Base-by-base conservation (phyloP, 1,140 invertebrate genomes). In the Drosophila elegans region DNA sequence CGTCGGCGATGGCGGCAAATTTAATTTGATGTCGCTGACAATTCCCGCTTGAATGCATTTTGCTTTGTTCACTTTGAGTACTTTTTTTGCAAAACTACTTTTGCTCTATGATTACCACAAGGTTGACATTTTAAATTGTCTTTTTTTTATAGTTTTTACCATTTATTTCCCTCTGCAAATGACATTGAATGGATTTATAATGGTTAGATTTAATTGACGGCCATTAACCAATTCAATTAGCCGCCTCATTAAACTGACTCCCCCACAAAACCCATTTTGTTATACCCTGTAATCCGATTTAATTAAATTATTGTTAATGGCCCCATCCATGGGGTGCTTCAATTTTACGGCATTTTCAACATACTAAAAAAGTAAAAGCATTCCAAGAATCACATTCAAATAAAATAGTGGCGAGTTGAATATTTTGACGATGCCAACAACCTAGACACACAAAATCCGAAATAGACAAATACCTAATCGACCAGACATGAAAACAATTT, bases 11-110 rank as follows among this genome's bases (percentile, higher is more conserved):
- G 52, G 56, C 74, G 72, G 55, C 39, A 45, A 78, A 73, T 82
- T 86, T 75, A 86, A 86, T 78, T 86, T 86, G 64, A 78, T 75
- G 75, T 80, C 52, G 75, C 73, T 77, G 78, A 86, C 83, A 86
- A 83, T 83, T 66, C 67, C 57, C 74, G 67, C 73, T 80, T 83
- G 67, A 69, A 80, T 78, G 67, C 84, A 89, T 78, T 89, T 78
- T 63, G 34, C 54, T 57, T 52, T 54, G 49, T 54, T 46, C 3
- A 38, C 25, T 74, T 56, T 66, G 25, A 54, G 12, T 38, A 16
- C 10, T 74, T 59, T 44, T 45, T 49, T 57, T 71, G 42, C 49
- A 52, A 55, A 53, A 46, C 69, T 21, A 38, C 36, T 66, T 74
- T 59, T 51, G 60, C 51, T 56, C 52, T 34, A 71, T 71, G 68